Percentiles rank a stretch among this genome's conserved stretches.
phyloP scores from a whole-genome alignment of 2,113 vertebrate genomes.

The Aegotheles bennettii region DNA sequence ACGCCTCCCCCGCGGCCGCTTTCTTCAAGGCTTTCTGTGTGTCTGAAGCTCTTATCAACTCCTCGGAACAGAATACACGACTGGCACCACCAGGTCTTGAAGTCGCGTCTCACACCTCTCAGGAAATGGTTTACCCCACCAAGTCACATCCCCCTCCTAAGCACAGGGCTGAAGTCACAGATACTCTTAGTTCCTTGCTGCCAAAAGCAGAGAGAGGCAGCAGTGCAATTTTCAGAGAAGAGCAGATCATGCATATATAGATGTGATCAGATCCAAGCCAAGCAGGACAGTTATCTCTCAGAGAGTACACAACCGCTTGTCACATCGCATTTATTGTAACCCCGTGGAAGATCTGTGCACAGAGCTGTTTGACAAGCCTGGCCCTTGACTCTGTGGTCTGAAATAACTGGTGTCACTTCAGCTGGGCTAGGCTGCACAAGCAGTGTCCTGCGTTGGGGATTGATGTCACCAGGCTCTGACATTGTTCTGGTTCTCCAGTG shows the following conservation, averaged over 20 bases:
- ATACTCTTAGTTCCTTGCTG: background rate
- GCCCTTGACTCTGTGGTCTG: background rate
- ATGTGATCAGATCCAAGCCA: background rate
- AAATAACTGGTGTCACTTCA: background rate
- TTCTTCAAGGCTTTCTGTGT: conserved; percentile 1
- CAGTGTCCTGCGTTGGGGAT: rapidly evolving
- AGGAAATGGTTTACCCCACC: conserved; percentile 30
- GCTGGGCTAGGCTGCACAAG: background rate
- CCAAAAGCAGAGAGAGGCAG: background rate
- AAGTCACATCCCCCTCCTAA: conserved; percentile 49
- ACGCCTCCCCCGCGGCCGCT: background rate
- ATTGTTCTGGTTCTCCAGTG: rapidly evolving
- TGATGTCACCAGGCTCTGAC: background rate
- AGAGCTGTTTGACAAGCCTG: background rate
- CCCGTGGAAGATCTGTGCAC: rapidly evolving
- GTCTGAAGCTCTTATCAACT: conserved; percentile 63
- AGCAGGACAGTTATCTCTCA: background rate
- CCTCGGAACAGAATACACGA: conserved; percentile 40
- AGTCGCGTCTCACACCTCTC: conserved; percentile 54
- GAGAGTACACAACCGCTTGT: background rate
- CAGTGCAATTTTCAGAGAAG: background rate
- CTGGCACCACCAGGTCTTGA: conserved; percentile 17
- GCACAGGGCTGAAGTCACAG: conserved; percentile 15
- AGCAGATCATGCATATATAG: rapidly evolving
- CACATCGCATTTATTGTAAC: background rate